phyloP scores from a whole-genome alignment of 2,797 vertebrate species.

The Macroramphosus scolopax region DNA sequence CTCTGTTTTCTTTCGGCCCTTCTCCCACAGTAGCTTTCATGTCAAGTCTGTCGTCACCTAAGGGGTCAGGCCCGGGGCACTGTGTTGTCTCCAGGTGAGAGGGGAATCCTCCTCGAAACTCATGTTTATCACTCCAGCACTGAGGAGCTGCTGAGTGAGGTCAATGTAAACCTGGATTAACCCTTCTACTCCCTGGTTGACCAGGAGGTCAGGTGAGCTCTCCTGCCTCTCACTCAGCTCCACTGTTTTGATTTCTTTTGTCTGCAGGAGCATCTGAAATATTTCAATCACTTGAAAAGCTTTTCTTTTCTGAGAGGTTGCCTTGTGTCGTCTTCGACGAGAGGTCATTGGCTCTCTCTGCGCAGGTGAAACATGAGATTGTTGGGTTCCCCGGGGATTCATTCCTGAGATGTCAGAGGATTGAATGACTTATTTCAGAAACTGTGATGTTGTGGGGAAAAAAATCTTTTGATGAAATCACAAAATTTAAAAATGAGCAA shows the following conservation, averaged over 20 bases:
- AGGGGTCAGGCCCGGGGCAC: slow-evolving; percentile 37
- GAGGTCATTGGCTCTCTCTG: slow-evolving; percentile 16
- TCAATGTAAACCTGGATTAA: slow-evolving; percentile 64
- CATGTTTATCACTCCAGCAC: slow-evolving; percentile 39
- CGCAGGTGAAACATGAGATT: slow-evolving; percentile 54
- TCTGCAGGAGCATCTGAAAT: slow-evolving; percentile 53
- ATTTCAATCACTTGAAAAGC: slow-evolving; percentile 64
- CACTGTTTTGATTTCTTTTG: slow-evolving; percentile 61
- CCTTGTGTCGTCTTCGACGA: not conserved
- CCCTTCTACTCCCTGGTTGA: slow-evolving; percentile 65
- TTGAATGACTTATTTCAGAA: not conserved
- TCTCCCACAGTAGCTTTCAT: slow-evolving; percentile 10
- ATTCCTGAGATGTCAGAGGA: slow-evolving; percentile 15
- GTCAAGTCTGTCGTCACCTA: slow-evolving; percentile 35
- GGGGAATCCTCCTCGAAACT: slow-evolving; percentile 33
- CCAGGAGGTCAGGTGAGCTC: slow-evolving; percentile 49
- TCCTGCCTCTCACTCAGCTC: slow-evolving; percentile 36
- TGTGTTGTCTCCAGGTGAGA: slow-evolving; percentile 52
- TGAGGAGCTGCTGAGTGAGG: slow-evolving; percentile 67
- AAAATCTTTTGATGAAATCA: no score
- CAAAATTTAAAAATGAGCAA: no score
- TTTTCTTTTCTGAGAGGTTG: slow-evolving; percentile 26
- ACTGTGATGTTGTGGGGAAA: no score
- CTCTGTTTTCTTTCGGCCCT: not conserved
- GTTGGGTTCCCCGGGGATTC: slow-evolving; percentile 14